These are phyloP conservation scores for Lepisosteus osseus DNA, from an alignment of 2,113 vertebrate species.

Conservation along the genomic window DNA sequence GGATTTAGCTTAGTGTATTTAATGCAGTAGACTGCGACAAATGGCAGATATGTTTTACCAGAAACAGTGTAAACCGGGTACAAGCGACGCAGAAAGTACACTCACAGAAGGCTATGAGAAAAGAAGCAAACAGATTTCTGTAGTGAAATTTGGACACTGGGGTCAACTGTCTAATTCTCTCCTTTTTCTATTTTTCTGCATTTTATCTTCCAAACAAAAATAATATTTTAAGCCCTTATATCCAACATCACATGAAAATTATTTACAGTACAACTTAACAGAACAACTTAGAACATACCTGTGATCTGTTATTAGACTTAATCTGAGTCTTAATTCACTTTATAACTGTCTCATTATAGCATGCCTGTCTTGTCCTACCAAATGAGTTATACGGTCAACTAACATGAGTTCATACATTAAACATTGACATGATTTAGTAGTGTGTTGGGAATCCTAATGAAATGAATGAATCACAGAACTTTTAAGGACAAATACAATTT, in stretches of 20 bases:
- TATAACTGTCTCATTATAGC: conserved; percentile 25
- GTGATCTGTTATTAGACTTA: conserved; percentile 21
- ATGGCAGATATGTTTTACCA: neutral
- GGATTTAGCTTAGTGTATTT: conserved; percentile 29
- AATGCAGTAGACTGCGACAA: neutral
- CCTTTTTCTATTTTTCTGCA: no score
- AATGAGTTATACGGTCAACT: conserved; percentile 27
- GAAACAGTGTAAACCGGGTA: neutral
- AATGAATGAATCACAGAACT: conserved; percentile 8
- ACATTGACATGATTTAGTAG: conserved; percentile 11
- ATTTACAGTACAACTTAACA: no score
- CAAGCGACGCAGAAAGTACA: conserved; percentile 29
- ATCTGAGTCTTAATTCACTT: conserved; percentile 8
- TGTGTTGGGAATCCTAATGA: conserved; percentile 13
- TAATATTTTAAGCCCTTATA: no score
- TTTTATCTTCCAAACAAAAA: no score
- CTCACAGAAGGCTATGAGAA: conserved; percentile 31
- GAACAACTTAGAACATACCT: no score
- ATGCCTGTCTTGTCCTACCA: conserved; percentile 6
- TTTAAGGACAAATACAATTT: conserved; percentile 19
- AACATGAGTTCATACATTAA: conserved; percentile 14
- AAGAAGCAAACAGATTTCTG: neutral
- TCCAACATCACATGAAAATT: no score
- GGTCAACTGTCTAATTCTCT: neutral
- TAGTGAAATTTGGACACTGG: neutral